Evolutionary conservation across 2,888 invertebrate species (phyloP).

Genomic region (Operophtera brumata): DNA sequence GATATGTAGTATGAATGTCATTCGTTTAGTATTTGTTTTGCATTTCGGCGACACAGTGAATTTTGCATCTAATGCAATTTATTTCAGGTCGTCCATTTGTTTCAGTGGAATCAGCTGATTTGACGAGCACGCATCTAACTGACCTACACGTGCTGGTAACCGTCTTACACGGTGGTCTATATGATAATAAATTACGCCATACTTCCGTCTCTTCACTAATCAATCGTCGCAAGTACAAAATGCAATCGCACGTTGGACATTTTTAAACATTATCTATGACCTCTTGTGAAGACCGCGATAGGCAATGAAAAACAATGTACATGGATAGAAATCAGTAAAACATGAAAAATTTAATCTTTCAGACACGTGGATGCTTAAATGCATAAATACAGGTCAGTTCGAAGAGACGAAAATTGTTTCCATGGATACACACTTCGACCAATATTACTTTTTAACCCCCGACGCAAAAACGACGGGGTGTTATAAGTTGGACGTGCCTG

Average conservation of each 20-base stretch:
- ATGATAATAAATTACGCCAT: neutral
- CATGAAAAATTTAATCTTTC: neutral
- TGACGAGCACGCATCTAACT: conserved; percentile 1
- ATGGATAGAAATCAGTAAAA: neutral
- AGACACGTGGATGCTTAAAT: no score
- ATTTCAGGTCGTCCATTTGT: conserved; percentile 12
- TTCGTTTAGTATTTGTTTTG: neutral
- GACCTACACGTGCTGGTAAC: conserved; percentile 11
- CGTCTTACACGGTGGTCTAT: neutral
- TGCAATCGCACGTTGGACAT: conserved; percentile 3
- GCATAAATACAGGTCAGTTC: no score
- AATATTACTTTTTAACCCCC: no score
- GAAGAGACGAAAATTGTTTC: no score
- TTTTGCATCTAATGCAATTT: conserved; percentile 12
- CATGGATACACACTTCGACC: no score
- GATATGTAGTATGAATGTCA: neutral
- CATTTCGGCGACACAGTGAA: neutral
- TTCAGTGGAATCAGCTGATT: conserved; percentile 9
- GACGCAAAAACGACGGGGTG: no score
- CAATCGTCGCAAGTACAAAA: conserved; percentile 2
- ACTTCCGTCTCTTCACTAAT: neutral
- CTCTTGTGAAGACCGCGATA: neutral
- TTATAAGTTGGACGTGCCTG: no score
- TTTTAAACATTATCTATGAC: conserved; percentile 12
- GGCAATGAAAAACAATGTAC: neutral